Base-by-base conservation (phyloP, 2,113 vertebrate genomes). In the Oxyruncus cristatus region DNA sequence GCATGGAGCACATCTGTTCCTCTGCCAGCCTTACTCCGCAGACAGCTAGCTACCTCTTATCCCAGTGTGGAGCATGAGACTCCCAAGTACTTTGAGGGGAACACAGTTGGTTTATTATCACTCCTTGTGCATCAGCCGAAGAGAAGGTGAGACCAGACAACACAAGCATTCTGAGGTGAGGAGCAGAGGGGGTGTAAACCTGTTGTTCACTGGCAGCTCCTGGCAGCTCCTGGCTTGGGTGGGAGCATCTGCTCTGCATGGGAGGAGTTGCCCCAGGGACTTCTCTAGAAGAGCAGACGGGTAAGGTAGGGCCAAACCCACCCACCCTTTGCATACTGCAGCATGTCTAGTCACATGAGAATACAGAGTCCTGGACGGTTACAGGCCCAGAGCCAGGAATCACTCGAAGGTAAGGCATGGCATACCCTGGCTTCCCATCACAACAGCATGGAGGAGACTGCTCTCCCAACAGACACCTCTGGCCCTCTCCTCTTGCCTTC, bases 51-150 rank as follows among this genome's bases (percentile, higher is more conserved):
- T 24, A 2, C 62, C 30, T 39, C 52, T 33, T 23, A 77, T 44
- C 68, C 18, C 41, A 17, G 77, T 0, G 6, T 9, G 7, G 35
- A 47, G 44, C 37, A 63, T 0, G 2, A 33, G 80, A 56, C 66
- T 35, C 73, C 32, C 41, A 49, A 33, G 70, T 27, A 9, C 85
- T 70, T 27, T 26, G 55, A 56, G 19, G 55, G 42, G 55, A 93
- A 24, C 5, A 6, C 0, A 5, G 74, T 3, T 86, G 21, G 41
- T 73, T 58, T 44, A 50, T 73, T 59, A 56, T 19, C 0, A 0
- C 18, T 61, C 37, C 65, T 70, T 44, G 70, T 62, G 62, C 39
- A 42, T 30, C 76, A 52, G 81, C 91, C 94, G 85, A 78, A 70
- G 35, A 1, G 1, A 21, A 52, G 90, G 47, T 3, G 44, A 91